Evolutionary conservation across 2,797 vertebrate genomes (phyloP).

Genomic region (Cygnus olor): DNA sequence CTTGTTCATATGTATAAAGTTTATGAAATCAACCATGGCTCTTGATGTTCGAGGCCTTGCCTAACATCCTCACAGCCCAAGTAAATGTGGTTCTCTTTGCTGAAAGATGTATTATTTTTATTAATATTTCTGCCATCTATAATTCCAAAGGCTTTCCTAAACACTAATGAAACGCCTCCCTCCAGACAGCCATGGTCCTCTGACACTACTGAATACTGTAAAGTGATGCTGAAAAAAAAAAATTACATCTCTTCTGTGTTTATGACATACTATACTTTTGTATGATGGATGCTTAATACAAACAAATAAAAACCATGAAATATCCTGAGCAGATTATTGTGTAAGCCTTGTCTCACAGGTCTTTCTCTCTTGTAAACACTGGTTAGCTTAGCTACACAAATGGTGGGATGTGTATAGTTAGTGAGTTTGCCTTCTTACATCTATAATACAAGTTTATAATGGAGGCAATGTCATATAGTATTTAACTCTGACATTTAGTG

Average conservation of each 20-base stretch:
- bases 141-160: neutral
- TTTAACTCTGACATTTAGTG: conserved; percentile 83
- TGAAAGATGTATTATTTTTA: neutral
- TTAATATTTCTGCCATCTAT: neutral
- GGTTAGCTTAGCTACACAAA: conserved; percentile 44
- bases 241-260: rapidly evolving
- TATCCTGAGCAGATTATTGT: neutral
- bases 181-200: neutral
- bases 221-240: neutral
- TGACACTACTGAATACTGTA: neutral
- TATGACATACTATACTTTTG: neutral
- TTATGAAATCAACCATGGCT: neutral
- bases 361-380: conserved; percentile 47
- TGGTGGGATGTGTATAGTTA: conserved; percentile 46
- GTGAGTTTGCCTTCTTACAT: conserved; percentile 73
- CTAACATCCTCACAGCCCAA: neutral
- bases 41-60: neutral
- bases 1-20: neutral
- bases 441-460: conserved; percentile 78
- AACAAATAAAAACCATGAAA: neutral
- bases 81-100: neutral
- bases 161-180: neutral
- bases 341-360: neutral
- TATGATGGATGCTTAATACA: neutral
- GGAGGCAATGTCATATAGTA: conserved; percentile 80